Percentiles rank a stretch among this genome's conserved stretches.
These are phyloP conservation scores for Chiroxiphia lanceolata DNA, from an alignment of 2,797 vertebrate genomes.

Conservation along the genomic window DNA sequence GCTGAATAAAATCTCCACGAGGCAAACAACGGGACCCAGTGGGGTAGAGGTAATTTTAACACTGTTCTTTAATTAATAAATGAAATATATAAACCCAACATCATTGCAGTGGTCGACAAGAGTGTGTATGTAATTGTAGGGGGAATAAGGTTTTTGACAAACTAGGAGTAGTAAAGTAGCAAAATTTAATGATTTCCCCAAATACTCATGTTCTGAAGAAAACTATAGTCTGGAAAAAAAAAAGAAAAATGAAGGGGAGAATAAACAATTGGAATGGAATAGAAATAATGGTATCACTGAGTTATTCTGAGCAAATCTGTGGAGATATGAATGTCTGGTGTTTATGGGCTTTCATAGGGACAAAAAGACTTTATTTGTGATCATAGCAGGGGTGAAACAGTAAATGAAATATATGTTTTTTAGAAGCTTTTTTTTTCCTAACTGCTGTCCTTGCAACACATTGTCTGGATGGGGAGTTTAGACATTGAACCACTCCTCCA, in stretches of 20 bases:
- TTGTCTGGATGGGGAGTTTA: neutral
- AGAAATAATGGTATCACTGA: neutral
- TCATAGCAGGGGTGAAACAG: neutral
- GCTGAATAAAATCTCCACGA: constrained; percentile 17
- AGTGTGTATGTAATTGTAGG: neutral
- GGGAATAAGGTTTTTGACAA: neutral
- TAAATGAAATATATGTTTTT: neutral
- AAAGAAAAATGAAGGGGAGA: neutral
- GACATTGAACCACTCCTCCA: neutral
- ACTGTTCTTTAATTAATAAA: constrained; percentile 31
- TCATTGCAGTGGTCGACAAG: neutral
- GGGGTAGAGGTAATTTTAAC: constrained; percentile 29
- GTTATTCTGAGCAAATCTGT: neutral
- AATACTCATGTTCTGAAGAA: neutral
- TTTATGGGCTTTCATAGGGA: neutral
- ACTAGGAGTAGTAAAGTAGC: neutral
- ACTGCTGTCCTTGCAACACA: neutral
- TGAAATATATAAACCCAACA: constrained; percentile 8
- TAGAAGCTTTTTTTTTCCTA: neutral
- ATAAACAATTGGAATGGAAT: neutral
- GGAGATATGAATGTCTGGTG: neutral
- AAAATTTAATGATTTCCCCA: neutral
- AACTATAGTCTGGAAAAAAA: neutral
- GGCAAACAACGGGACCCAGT: neutral
- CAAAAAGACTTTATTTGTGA: constrained; percentile 2